phyloP scores from a whole-genome alignment of 2,888 invertebrate species.

The Ectobius pallidus region DNA sequence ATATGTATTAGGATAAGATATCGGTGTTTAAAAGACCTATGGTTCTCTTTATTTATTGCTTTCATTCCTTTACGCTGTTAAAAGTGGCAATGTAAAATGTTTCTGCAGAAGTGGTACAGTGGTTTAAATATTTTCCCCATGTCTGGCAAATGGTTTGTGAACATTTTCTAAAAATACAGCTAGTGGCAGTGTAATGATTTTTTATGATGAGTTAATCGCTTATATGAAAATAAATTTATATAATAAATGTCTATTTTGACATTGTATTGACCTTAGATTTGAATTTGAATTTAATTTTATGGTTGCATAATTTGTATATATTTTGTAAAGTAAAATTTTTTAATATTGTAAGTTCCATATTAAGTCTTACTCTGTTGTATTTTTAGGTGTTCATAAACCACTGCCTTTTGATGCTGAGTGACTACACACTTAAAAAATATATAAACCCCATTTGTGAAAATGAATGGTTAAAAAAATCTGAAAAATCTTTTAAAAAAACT shows the following conservation, averaged over 20 bases:
- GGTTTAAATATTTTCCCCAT: slow-evolving; percentile 16
- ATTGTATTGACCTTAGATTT: neutral
- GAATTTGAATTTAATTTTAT: neutral
- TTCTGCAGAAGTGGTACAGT: neutral
- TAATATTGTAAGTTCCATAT: neutral
- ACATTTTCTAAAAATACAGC: slow-evolving; percentile 6
- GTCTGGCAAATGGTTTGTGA: slow-evolving; percentile 1
- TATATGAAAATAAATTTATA: neutral
- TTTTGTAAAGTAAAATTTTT: neutral
- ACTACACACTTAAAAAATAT: slow-evolving; percentile 19
- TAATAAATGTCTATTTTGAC: neutral
- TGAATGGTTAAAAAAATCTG: slow-evolving; percentile 11
- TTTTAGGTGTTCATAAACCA: slow-evolving; percentile 6
- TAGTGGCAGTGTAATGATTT: neutral
- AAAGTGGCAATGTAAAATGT: slow-evolving; percentile 23
- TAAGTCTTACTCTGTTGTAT: neutral
- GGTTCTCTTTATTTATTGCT: neutral
- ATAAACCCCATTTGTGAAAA: slow-evolving; percentile 2
- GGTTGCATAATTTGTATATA: neutral
- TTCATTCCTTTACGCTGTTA: neutral
- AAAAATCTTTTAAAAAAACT: slow-evolving; percentile 6
- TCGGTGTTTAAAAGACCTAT: neutral
- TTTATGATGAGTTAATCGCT: neutral
- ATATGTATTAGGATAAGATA: neutral
- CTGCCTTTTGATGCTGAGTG: slow-evolving; percentile 32